A percentile compares a stretch with the other conserved stretches of the same genome.
Conservation (phyloP, 2,797 vertebrate genomes). For the Pagetopsis macropterus region DNA sequence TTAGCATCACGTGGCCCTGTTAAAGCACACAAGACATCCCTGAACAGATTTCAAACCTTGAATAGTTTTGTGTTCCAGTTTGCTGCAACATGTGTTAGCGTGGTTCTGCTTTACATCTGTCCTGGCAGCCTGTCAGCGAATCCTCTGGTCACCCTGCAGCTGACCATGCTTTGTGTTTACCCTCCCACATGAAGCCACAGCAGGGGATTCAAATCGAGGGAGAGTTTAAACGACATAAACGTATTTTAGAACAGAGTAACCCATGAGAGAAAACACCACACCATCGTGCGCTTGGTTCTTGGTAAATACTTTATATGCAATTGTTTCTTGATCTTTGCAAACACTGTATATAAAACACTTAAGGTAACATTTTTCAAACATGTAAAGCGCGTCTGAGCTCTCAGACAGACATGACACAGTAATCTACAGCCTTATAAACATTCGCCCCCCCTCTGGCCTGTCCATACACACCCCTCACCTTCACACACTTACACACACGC, state of each 20-base stretch:
- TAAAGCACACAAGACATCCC: background rate
- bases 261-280: slow-evolving; percentile 56
- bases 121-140: slow-evolving; percentile 50
- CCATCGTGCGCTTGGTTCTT: slow-evolving; percentile 51
- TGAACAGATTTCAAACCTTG: slow-evolving; percentile 17
- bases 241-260: slow-evolving; percentile 16
- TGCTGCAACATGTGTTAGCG: slow-evolving; percentile 15
- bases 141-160: slow-evolving; percentile 58
- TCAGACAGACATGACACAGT: slow-evolving; percentile 81
- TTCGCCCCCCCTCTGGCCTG: slow-evolving; percentile 49
- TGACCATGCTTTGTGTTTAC: slow-evolving; percentile 62
- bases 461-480: slow-evolving; percentile 48
- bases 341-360: slow-evolving; percentile 86
- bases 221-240: slow-evolving; percentile 27
- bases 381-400: slow-evolving; percentile 83
- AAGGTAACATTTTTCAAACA: slow-evolving; percentile 81
- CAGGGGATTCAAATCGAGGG: slow-evolving; percentile 49
- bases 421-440: slow-evolving; percentile 80
- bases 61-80: slow-evolving; percentile 19
- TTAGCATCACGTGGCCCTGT: too few species aligned
- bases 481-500: slow-evolving; percentile 29
- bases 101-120: slow-evolving; percentile 61
- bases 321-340: slow-evolving; percentile 87
- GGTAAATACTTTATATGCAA: slow-evolving; percentile 86
- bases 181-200: slow-evolving; percentile 55